Conservation (phyloP, 2,888 invertebrate genomes). For the Drosophila demipolita region DNA sequence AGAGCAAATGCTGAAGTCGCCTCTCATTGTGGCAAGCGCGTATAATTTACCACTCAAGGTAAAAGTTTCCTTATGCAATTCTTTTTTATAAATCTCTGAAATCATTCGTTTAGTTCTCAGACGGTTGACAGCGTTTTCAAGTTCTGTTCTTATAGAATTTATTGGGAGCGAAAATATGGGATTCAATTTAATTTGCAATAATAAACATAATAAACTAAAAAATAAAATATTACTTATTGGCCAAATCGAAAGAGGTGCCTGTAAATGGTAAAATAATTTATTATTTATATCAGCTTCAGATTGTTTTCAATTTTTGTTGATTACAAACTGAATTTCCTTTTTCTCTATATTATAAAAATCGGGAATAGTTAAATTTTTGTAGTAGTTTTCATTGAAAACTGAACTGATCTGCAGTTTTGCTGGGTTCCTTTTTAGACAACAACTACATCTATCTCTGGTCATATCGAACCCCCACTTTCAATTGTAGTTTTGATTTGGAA, state of each 20-base stretch:
- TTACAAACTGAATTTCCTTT: background rate
- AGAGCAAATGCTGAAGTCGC: constrained; percentile 44
- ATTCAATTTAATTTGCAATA: background rate
- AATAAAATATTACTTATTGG: background rate
- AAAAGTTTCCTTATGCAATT: constrained; percentile 42
- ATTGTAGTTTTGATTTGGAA: constrained; percentile 50
- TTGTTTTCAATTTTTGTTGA: background rate
- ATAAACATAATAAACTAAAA: background rate
- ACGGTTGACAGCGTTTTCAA: constrained; percentile 1
- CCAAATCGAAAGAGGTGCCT: background rate
- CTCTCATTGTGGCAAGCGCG: constrained; percentile 34
- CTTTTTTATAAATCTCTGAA: constrained; percentile 25
- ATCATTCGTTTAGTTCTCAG: constrained; percentile 23
- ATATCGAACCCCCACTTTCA: constrained; percentile 42
- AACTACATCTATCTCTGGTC: background rate
- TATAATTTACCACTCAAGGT: constrained; percentile 49
- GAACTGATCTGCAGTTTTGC: constrained; percentile 3
- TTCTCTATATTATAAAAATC: too few species aligned
- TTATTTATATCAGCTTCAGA: background rate
- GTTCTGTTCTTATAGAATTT: background rate
- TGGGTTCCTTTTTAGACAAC: background rate
- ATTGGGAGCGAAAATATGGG: background rate
- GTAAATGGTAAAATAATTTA: background rate
- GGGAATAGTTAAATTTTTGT: background rate
- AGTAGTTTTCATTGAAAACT: background rate